Percentiles rank a stretch among this genome's conserved stretches.
phyloP scores from a whole-genome alignment of 2,797 vertebrate species.

The Propithecus deckenii region DNA sequence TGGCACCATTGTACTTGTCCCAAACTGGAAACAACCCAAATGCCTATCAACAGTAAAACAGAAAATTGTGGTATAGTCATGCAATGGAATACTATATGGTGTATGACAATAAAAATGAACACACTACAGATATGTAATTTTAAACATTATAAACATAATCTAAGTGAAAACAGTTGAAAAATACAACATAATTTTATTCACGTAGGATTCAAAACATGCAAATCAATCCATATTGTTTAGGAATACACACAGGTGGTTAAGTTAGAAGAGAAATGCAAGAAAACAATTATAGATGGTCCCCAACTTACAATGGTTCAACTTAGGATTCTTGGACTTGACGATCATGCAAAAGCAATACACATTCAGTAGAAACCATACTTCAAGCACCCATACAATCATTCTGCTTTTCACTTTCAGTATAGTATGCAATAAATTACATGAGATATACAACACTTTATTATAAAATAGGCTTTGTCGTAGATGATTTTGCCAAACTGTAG shows the following conservation, averaged over 20 bases:
- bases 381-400: neutral
- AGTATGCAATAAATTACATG: neutral
- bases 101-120: neutral
- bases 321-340: neutral
- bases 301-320: neutral
- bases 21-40: slow-evolving; percentile 6
- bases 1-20: neutral
- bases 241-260: neutral
- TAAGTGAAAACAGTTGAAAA: slow-evolving; percentile 3
- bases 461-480: neutral
- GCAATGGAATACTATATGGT: neutral
- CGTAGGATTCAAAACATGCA: neutral
- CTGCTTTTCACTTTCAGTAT: neutral
- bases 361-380: neutral
- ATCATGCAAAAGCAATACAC: neutral
- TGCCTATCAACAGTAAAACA: neutral
- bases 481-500: neutral
- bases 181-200: neutral
- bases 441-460: neutral
- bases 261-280: slow-evolving; percentile 29
- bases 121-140: neutral
- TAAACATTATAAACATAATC: neutral
- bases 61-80: neutral
- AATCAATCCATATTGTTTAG: neutral
- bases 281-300: neutral